Evolutionary conservation across 2,797 vertebrate genomes (phyloP), one percentile per base, ranked within the genome.

Genomic region (Naso thynnoides): DNA sequence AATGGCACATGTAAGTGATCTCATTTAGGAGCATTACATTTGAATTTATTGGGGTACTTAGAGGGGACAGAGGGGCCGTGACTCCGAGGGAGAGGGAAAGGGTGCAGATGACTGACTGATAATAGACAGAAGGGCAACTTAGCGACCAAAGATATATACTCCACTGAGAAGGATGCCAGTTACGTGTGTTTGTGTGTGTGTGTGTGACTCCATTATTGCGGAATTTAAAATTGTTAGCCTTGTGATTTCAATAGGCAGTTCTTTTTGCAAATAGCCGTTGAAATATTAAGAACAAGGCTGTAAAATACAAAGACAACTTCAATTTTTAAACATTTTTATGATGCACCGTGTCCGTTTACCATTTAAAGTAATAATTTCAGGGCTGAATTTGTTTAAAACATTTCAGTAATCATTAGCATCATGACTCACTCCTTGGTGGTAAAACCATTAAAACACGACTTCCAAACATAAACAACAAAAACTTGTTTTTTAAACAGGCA

Each of bases 1-100:
- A 95, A 95, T 92, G 92, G 90, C 91, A 95, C 93, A 93, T 93
- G 93, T 94, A 95, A 94, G 93, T 94, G 93, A 95, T 94, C 91
- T 95, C 91, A 94, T 95, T 94, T 93, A 92, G 88, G 83, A 91
- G 89, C 91, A 92, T 95, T 95, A 94, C 88, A 92, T 93, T 92
- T 92, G 87, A 94, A 95, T 95, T 95, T 95, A 95, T 95, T 88
- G 90, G 90, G 89, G 93, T 93, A 92, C 93, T 95, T 94, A 91
- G 90, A 92, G 82, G 90, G 94, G 93, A 94, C 88, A 86, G 90
- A 90, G 88, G 81, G 94, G 93, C 93, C 88, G 59, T 91, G 94
- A 93, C 92, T 93, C 83, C 71, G 76, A 86, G 89, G 70, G 76
- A 90, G 86, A 92, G 84, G 89, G 82, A 81, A 91, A 82, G 87